Percentiles rank a stretch among this genome's conserved stretches.
phyloP scores from a whole-genome alignment of 2,113 vertebrate species.

The Hypanus sabinus region DNA sequence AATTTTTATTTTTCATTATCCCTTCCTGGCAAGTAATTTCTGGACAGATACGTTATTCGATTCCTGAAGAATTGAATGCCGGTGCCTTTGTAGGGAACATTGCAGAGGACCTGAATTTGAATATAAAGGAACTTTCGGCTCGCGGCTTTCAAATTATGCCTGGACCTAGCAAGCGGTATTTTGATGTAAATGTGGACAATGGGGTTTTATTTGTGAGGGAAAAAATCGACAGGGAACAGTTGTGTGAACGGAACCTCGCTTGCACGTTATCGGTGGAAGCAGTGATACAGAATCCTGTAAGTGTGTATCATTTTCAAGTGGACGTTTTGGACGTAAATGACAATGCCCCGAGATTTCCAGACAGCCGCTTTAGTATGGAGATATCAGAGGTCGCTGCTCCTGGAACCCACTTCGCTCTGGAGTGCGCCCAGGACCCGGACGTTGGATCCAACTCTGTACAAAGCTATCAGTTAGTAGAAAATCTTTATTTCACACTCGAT shows the following conservation, averaged over 20 bases:
- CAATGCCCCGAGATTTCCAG: constrained; percentile 65
- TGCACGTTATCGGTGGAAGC: constrained; percentile 66
- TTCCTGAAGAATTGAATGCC: constrained; percentile 65
- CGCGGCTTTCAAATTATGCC: constrained; percentile 63
- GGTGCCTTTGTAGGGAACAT: constrained; percentile 69
- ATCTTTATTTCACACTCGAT: constrained; percentile 59
- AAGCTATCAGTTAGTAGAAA: constrained; percentile 60
- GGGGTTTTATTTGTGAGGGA: constrained; percentile 64
- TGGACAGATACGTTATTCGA: constrained; percentile 60
- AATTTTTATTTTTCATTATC: constrained; percentile 52
- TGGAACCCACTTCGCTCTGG: constrained; percentile 62
- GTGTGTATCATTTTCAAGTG: constrained; percentile 65
- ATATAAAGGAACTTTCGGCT: constrained; percentile 55
- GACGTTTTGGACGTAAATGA: constrained; percentile 74
- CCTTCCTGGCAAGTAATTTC: constrained; percentile 49
- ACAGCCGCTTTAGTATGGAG: constrained; percentile 57
- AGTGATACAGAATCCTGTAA: constrained; percentile 65
- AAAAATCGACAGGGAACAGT: constrained; percentile 67
- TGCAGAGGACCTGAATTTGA: constrained; percentile 67
- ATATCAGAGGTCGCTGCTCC: constrained; percentile 60
- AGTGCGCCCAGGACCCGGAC: constrained; percentile 66
- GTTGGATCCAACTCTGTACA: constrained; percentile 67
- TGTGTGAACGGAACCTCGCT: constrained; percentile 59
- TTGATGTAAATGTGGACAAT: constrained; percentile 57
- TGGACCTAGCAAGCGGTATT: constrained; percentile 59